phyloP scores from a whole-genome alignment of 2,797 vertebrate genomes.

The Poecilia wingei region DNA sequence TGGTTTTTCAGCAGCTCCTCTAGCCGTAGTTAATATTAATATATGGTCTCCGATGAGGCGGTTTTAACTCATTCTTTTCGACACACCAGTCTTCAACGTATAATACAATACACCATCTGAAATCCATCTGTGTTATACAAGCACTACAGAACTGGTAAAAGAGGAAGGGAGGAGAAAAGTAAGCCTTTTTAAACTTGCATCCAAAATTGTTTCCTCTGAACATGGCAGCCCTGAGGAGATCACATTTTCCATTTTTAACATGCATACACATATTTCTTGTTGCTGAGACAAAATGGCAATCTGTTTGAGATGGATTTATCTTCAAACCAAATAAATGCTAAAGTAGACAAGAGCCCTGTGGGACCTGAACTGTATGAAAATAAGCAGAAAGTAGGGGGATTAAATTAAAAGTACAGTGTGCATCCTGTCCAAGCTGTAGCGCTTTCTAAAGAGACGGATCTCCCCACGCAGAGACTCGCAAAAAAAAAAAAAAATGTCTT shows the following conservation, averaged over 20 bases:
- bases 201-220: neutral
- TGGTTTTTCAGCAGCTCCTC: slow-evolving; percentile 40
- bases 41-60: slow-evolving; percentile 32
- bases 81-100: slow-evolving; percentile 10
- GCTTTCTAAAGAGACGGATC: slow-evolving; percentile 3
- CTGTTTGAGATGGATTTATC: neutral
- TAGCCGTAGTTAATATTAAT: slow-evolving; percentile 34
- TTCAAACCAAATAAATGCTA: slow-evolving; percentile 10
- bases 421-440: slow-evolving; percentile 18
- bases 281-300: slow-evolving; percentile 4
- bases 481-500: slow-evolving; percentile 1
- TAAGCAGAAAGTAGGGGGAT: neutral
- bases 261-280: neutral
- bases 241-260: slow-evolving; percentile 17
- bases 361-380: slow-evolving; percentile 19
- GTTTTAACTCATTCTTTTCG: slow-evolving; percentile 24
- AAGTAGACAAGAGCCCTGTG: neutral
- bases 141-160: neutral
- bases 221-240: neutral
- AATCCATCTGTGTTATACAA: neutral
- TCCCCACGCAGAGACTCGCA: slow-evolving; percentile 16
- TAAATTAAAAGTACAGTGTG: neutral
- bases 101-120: slow-evolving; percentile 1
- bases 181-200: neutral
- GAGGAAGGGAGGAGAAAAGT: neutral